These are phyloP conservation scores for Rhegmatorhina hoffmannsi DNA, from an alignment of 2,113 vertebrate genomes.

Conservation along the genomic window DNA sequence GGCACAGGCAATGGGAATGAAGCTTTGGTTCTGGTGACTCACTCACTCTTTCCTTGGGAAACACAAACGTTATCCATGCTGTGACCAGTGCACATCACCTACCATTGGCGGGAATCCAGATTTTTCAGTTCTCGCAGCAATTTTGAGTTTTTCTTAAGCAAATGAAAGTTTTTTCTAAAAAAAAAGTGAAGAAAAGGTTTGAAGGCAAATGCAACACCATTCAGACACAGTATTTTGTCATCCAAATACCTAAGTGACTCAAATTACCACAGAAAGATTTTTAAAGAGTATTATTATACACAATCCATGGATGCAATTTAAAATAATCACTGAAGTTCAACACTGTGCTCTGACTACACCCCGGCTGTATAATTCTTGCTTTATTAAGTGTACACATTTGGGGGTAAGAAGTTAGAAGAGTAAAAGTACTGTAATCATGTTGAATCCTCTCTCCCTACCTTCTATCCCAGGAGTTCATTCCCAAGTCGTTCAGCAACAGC, in stretches of 20 bases:
- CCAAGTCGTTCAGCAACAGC: conserved; percentile 90
- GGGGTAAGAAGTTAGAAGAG: not conserved
- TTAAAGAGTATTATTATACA: not conserved
- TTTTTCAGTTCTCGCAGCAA: conserved; percentile 96
- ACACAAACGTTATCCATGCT: fast-evolving
- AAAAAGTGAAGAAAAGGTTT: not conserved
- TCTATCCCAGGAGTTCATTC: conserved; percentile 98
- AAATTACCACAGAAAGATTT: fast-evolving
- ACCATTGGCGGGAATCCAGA: conserved; percentile 98
- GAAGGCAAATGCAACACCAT: not conserved
- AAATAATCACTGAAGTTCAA: not conserved
- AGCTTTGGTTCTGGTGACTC: not conserved
- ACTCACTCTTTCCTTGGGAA: not conserved
- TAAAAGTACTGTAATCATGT: fast-evolving
- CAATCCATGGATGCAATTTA: no score
- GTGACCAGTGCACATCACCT: conserved; percentile 35
- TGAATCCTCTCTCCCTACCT: conserved; percentile 77
- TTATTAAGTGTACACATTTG: fast-evolving
- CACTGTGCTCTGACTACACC: not conserved
- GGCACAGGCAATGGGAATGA: not conserved
- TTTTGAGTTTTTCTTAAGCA: conserved; percentile 98
- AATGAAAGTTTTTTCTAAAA: conserved; percentile 93
- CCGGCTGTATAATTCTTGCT: fast-evolving
- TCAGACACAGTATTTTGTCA: not conserved
- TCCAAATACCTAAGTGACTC: not conserved